These are phyloP conservation scores for Lamellibrachia columna DNA, from an alignment of 2,888 invertebrate species.

Conservation along the genomic window DNA sequence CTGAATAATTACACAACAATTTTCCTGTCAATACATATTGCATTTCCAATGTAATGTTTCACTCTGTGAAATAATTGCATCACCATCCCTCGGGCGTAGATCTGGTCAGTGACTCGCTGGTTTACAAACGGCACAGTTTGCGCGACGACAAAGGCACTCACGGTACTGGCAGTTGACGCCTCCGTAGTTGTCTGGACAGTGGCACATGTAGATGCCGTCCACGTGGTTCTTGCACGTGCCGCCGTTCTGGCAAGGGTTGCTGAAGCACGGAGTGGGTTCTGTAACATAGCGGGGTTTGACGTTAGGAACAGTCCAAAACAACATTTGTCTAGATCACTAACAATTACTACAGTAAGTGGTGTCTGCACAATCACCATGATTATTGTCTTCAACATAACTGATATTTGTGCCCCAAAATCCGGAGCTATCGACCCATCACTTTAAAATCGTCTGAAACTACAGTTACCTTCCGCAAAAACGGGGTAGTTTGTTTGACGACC, in stretches of 20 bases:
- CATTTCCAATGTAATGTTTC: background rate
- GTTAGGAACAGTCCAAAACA: background rate
- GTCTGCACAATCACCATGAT: background rate
- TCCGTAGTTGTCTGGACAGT: constrained; percentile 23
- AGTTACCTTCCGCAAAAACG: too few species aligned
- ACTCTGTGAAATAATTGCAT: background rate
- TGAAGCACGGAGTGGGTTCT: constrained; percentile 25
- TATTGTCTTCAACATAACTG: background rate
- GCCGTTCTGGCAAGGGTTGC: constrained; percentile 31
- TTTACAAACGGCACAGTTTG: background rate
- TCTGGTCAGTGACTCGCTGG: background rate
- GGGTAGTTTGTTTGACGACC: too few species aligned
- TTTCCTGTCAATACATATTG: background rate
- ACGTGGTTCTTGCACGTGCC: constrained; percentile 27
- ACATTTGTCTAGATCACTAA: background rate
- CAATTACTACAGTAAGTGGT: background rate
- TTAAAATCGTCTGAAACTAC: too few species aligned
- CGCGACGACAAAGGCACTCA: background rate
- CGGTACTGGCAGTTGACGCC: constrained; percentile 32
- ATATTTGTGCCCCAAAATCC: background rate
- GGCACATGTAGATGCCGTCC: constrained; percentile 29
- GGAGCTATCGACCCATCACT: too few species aligned
- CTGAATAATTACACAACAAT: too few species aligned
- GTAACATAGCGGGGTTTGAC: background rate
- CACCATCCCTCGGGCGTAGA: background rate